A percentile compares a stretch with the other conserved stretches of the same genome.
These are phyloP conservation scores for Ophion ellenae DNA, from an alignment of 2,888 invertebrate species.

Conservation along the genomic window DNA sequence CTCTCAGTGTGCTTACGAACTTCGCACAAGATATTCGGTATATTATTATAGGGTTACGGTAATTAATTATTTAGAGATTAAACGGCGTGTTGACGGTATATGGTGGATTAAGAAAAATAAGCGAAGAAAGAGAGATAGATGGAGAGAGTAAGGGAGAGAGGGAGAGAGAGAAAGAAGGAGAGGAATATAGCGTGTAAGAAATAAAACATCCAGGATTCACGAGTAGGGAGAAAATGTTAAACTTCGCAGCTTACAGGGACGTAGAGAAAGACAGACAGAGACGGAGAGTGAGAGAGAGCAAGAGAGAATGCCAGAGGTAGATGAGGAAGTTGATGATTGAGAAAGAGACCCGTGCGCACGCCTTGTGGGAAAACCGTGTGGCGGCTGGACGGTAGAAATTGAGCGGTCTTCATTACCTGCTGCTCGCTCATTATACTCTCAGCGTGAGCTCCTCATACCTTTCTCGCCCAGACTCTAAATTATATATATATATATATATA, in stretches of 20 bases:
- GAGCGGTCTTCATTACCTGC: slow-evolving; percentile 80
- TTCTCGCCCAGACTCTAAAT: slow-evolving; percentile 56
- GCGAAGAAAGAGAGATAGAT: not conserved
- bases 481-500: slow-evolving; percentile 14
- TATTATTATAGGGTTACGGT: slow-evolving; percentile 74
- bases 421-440: slow-evolving; percentile 79
- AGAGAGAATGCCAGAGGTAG: slow-evolving; percentile 20
- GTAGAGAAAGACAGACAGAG: slow-evolving; percentile 32
- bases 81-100: slow-evolving; percentile 67
- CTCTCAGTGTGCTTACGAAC: slow-evolving; percentile 41
- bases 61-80: slow-evolving; percentile 76
- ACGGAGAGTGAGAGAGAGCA: slow-evolving; percentile 55
- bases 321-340: slow-evolving; percentile 25
- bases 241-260: not conserved
- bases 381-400: slow-evolving; percentile 72
- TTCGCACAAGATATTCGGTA: slow-evolving; percentile 54
- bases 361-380: slow-evolving; percentile 71
- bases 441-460: slow-evolving; percentile 74
- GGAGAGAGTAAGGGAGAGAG: too few species aligned
- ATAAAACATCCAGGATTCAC: slow-evolving; percentile 53
- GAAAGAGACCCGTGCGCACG: slow-evolving; percentile 47
- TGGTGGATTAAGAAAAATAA: slow-evolving; percentile 15
- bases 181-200: slow-evolving; percentile 16
- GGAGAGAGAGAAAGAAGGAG: not conserved
- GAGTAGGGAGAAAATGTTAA: not conserved